These are phyloP conservation scores for Tetropium fuscum DNA, from an alignment of 2,888 invertebrate species.

Conservation along the genomic window DNA sequence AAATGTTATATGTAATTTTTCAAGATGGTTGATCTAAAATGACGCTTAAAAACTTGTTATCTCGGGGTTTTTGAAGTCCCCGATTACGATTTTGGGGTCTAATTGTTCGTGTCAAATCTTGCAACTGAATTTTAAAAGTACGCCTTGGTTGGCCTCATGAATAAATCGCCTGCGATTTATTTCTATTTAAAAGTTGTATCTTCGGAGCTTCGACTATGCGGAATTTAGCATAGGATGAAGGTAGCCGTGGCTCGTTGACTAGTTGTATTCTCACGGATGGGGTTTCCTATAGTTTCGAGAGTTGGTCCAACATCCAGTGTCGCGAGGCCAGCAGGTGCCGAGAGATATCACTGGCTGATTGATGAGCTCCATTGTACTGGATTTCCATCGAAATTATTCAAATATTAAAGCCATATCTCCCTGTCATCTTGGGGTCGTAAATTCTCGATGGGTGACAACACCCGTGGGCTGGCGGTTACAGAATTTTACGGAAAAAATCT, in stretches of 20 bases:
- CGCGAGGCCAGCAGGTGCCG: slow-evolving; percentile 9
- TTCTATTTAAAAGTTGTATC: slow-evolving; percentile 17
- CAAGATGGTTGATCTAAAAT: too few species aligned
- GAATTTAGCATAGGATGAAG: slow-evolving; percentile 17
- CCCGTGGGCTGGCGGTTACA: too few species aligned
- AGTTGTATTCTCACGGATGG: slow-evolving; percentile 13
- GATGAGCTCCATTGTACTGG: slow-evolving; percentile 8
- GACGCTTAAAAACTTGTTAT: too few species aligned
- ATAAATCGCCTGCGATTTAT: slow-evolving; percentile 18
- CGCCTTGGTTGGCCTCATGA: too few species aligned
- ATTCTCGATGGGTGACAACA: not conserved
- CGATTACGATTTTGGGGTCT: too few species aligned
- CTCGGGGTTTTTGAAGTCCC: too few species aligned
- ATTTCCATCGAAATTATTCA: slow-evolving; percentile 5
- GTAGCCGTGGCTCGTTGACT: slow-evolving; percentile 13
- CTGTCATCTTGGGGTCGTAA: slow-evolving; percentile 2
- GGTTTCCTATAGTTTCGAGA: slow-evolving; percentile 1
- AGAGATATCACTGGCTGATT: slow-evolving; percentile 3
- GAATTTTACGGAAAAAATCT: too few species aligned
- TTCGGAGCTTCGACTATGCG: not conserved
- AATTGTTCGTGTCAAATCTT: too few species aligned
- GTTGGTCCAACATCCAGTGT: not conserved
- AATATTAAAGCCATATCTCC: slow-evolving; percentile 6
- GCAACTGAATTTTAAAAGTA: too few species aligned
- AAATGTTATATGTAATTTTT: too few species aligned